Evolutionary conservation across 2,113 vertebrate species (phyloP).

Genomic region (Chaetops frenatus): DNA sequence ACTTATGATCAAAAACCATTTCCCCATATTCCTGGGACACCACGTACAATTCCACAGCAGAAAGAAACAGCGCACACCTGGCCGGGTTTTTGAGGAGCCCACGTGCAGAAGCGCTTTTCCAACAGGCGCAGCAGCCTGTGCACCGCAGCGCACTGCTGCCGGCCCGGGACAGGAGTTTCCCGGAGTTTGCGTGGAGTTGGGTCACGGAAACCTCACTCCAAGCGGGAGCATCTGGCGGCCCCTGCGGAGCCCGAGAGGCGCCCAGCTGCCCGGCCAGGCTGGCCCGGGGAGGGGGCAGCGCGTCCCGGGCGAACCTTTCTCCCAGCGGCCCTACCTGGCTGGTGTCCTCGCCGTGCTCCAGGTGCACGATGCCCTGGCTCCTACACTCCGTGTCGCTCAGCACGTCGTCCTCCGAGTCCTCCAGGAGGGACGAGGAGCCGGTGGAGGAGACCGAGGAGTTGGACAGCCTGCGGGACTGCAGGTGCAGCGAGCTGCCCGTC

Average conservation of each 20-base stretch:
- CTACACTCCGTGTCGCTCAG: slow-evolving; percentile 91
- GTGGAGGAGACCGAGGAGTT: slow-evolving; percentile 93
- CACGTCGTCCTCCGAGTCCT: slow-evolving; percentile 94
- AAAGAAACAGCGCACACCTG: neutral
- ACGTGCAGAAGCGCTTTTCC: neutral
- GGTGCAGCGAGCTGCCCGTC: slow-evolving; percentile 70
- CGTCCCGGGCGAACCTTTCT: neutral
- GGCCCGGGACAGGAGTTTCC: neutral
- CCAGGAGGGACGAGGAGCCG: slow-evolving; percentile 84
- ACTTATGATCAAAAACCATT: neutral
- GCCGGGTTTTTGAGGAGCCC: neutral
- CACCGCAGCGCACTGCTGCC: fast-evolving
- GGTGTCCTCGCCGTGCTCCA: slow-evolving; percentile 82
- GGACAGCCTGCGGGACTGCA: slow-evolving; percentile 85
- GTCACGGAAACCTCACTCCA: neutral
- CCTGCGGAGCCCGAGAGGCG: neutral
- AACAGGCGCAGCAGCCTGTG: neutral
- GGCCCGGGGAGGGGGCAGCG: neutral
- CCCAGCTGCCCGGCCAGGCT: neutral
- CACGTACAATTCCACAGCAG: neutral
- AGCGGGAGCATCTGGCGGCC: neutral
- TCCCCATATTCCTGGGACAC: neutral
- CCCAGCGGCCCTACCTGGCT: slow-evolving; percentile 71
- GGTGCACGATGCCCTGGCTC: slow-evolving; percentile 88
- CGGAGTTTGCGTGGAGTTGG: neutral